Evolutionary conservation across 2,888 invertebrate species (phyloP), one percentile per base, ranked within the genome.

Genomic region (Odontomyia ornata): DNA sequence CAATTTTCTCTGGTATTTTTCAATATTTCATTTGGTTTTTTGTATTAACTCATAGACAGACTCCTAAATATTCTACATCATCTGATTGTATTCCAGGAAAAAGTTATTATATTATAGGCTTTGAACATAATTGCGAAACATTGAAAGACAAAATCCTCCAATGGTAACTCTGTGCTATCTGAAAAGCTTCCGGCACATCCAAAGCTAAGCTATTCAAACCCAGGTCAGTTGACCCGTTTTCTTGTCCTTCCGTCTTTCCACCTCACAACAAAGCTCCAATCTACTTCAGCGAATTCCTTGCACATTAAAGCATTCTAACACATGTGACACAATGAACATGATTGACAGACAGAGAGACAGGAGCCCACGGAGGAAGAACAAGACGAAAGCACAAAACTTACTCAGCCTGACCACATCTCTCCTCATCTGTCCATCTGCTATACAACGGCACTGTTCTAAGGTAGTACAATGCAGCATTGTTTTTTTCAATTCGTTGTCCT

Each of bases 251-350:
- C 52, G 52, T 52, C 52, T 23, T 23, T 60, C 60, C 43, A 65
- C 28, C 28, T 27, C 69, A 69, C 69, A 9, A 36, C 36, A 21
- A 60, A 25, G 43, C 60, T 57, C 73, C 57, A 36, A 23, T 60
- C 15, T 36, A 27, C 9, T 73, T 60, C 57, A 73, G 21, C 67
- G 36, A 36, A 30, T 60, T 72, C 57, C 57, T 28, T 18, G 36
- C 23, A n/a, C 43, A 23, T 73, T 60, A 23, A 72, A 28, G 71
- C 15, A 52, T 15, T 11, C 13, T 21, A 21, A 21, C 25, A 43
- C 57, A 72, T 30, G 72, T 52, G 57, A 57, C 57, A 73, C 73
- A 73, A 73, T 73, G 73, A 36, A 73, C 57, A 43, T 73, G 73
- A 73, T 73, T 73, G 73, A 73, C 73, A 73, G 73, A 30, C 30